Conservation (phyloP, 2,888 invertebrate genomes). For the Volucella inanis region DNA sequence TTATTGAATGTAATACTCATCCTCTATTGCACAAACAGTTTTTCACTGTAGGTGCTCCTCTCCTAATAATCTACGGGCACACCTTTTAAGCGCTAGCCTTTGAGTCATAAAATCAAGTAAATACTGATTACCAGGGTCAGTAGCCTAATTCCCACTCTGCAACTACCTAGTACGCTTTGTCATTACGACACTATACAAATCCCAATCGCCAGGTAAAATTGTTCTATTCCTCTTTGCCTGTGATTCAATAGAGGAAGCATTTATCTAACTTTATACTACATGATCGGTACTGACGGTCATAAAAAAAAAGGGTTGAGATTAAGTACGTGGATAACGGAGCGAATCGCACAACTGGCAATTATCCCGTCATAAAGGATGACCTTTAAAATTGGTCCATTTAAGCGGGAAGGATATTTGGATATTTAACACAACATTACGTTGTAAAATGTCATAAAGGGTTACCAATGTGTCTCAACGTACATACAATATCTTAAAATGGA, state of each 20-base stretch:
- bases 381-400: constrained; percentile 19
- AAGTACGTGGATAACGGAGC: constrained; percentile 53
- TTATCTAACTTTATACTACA: constrained; percentile 48
- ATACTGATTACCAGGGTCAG: constrained; percentile 54
- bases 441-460: constrained; percentile 48
- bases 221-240: constrained; percentile 20
- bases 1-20: no score
- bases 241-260: constrained; percentile 12
- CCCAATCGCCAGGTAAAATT: constrained; percentile 26
- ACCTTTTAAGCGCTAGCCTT: constrained; percentile 37
- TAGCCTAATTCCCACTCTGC: constrained; percentile 26
- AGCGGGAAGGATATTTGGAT: neutral
- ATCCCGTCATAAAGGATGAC: constrained; percentile 36
- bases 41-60: constrained; percentile 22
- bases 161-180: constrained; percentile 8
- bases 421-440: constrained; percentile 41
- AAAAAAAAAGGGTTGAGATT: constrained; percentile 71
- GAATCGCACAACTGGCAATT: constrained; percentile 49
- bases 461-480: neutral
- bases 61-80: constrained; percentile 29
- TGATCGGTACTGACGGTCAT: constrained; percentile 39
- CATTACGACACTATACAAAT: constrained; percentile 1
- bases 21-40: constrained; percentile 6
- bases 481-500: constrained; percentile 2
- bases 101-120: constrained; percentile 53